Evolutionary conservation across 2,888 invertebrate species (phyloP).

Genomic region (Yponomeuta sedellus): DNA sequence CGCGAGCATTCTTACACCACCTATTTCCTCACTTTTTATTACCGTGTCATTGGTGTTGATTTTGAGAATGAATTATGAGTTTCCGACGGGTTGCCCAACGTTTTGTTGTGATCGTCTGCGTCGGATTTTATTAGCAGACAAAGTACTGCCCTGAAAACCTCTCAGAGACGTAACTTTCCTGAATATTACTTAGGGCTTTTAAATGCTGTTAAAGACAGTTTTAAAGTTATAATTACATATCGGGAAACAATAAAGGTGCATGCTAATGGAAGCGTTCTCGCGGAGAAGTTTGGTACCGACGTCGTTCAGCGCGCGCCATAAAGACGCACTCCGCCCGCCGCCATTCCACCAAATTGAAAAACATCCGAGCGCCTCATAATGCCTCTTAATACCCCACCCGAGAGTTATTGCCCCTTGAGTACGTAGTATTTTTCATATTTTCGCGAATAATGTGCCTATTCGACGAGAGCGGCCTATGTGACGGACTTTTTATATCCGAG

Average conservation of each 20-base stretch:
- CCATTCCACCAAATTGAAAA: slow-evolving; percentile 71
- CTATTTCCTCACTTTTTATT: slow-evolving; percentile 49
- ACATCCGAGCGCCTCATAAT: slow-evolving; percentile 65
- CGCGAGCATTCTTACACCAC: slow-evolving; percentile 39
- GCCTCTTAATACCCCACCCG: slow-evolving; percentile 60
- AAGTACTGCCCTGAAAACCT: neutral
- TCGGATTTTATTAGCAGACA: slow-evolving; percentile 10
- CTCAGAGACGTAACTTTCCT: neutral
- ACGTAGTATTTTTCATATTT: slow-evolving; percentile 65
- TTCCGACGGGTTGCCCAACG: slow-evolving; percentile 43
- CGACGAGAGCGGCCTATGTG: slow-evolving; percentile 32
- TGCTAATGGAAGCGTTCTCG: neutral
- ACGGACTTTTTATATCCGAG: slow-evolving; percentile 25
- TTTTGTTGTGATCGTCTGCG: slow-evolving; percentile 37
- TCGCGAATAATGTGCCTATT: slow-evolving; percentile 51
- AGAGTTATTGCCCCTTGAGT: slow-evolving; percentile 60
- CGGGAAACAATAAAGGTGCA: slow-evolving; percentile 1
- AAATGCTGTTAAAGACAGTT: neutral
- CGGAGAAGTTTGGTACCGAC: neutral
- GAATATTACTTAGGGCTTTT: neutral
- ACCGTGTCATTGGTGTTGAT: slow-evolving; percentile 55
- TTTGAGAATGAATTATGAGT: slow-evolving; percentile 61
- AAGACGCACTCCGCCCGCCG: slow-evolving; percentile 43
- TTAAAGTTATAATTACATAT: slow-evolving; percentile 1
- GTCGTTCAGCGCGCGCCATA: slow-evolving; percentile 31